Percentiles rank a stretch among this genome's conserved stretches.
Conservation (phyloP, 2,888 invertebrate species). For the Ornithoptera priamus region DNA sequence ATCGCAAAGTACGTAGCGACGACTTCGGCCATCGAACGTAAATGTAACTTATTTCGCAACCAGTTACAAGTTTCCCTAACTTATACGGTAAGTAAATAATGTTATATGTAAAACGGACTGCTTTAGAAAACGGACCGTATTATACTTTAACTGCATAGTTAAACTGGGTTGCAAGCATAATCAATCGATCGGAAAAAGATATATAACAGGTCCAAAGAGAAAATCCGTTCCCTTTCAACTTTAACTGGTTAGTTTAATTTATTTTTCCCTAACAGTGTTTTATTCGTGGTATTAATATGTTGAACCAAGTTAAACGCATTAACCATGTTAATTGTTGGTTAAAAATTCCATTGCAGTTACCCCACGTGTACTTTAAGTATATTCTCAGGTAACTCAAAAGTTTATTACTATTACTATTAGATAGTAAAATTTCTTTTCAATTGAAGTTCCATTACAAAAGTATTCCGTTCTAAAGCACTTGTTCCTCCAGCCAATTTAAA, state of each 20-base stretch:
- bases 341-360: not conserved
- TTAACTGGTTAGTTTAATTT: not conserved
- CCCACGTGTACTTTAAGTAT: not conserved
- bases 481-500: constrained; percentile 36
- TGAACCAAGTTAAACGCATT: not conserved
- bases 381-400: not conserved
- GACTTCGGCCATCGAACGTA: constrained; percentile 9
- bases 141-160: constrained; percentile 13
- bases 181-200: constrained; percentile 6
- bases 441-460: constrained; percentile 21
- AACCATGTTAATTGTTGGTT: not conserved
- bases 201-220: constrained; percentile 1
- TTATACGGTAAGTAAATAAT: constrained; percentile 26
- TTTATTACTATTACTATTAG: too few species aligned
- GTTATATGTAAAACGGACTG: constrained; percentile 28
- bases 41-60: constrained; percentile 16
- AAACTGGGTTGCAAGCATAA: constrained; percentile 25
- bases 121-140: constrained; percentile 18
- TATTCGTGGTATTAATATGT: not conserved
- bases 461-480: constrained; percentile 34
- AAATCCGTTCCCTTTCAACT: constrained; percentile 1
- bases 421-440: not conserved
- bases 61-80: constrained; percentile 15
- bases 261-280: not conserved
- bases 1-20: not conserved